Base-by-base conservation (phyloP, 1,140 invertebrate species). In the Pemphigus obesinymphae region DNA sequence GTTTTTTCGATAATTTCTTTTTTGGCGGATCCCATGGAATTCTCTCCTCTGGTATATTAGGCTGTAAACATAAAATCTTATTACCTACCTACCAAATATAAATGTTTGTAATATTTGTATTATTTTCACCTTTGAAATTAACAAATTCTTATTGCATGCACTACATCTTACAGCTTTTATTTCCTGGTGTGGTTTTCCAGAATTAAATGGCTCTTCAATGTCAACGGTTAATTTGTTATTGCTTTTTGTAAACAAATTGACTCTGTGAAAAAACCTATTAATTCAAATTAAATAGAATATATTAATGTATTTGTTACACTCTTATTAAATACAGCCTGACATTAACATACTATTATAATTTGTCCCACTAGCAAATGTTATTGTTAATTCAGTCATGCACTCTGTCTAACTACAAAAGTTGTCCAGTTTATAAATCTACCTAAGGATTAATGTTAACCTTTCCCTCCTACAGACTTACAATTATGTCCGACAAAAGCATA, bases 1-100 rank as follows among this genome's bases (percentile, higher is more conserved):
- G 37, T 43, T 78, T 78, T 78, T 78, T 78, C 2, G 75, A 78
- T 37, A 78, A 26, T 43, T 78, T 78, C 10, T 78, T 40, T 40
- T 78, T 78, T 34, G 75, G 48, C 10, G 75, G 75, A 23, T 78
- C 53, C 75, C 75, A 78, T 26, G 53, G 53, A 8, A 78, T 40
- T 26, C 75, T 31, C 6, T 78, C 75, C 37, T 80, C 55, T 63
- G 55, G 76, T 26, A 80, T 31, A 10, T 80, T 45, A 17, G 37
- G 53, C 58, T 55, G 0, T 31, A 17, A 58, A 55, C 7, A 5
- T 76, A 55, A 50, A n/a, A n/a, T n/a, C n/a, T n/a, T n/a, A n/a
- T n/a, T n/a, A n/a, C n/a, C n/a, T n/a, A n/a, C n/a, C n/a, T n/a
- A n/a, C n/a, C n/a, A n/a, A n/a, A n/a, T n/a, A n/a, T n/a, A n/a